Evolutionary conservation across 37 sponge, comb jelly and placozoan species (phyloP).

Genomic region (Aplysina aerophoba): DNA sequence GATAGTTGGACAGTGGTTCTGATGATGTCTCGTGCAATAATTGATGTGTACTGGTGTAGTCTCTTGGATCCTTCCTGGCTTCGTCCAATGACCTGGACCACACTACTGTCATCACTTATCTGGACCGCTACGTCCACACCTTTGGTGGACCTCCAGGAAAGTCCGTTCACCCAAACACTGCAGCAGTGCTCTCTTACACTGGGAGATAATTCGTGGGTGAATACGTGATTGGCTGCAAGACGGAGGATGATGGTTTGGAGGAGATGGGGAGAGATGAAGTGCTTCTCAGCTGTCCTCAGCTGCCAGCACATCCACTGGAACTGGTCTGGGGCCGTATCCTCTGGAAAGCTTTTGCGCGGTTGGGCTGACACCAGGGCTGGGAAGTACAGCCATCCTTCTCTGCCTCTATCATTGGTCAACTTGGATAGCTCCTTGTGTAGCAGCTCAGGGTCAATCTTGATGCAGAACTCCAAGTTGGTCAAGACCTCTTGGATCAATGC

Average conservation of each 20-base stretch:
- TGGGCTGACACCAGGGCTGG: too few relatives aligned
- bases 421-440: too few relatives aligned
- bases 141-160: too few relatives aligned
- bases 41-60: background rate
- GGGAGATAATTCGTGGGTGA: background rate
- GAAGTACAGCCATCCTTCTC: too few relatives aligned
- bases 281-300: background rate
- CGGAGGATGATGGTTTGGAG: background rate
- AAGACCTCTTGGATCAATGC: too few relatives aligned
- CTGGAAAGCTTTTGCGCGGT: background rate
- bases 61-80: background rate
- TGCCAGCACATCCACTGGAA: background rate
- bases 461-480: too few relatives aligned
- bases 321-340: background rate
- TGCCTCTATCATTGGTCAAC: too few relatives aligned
- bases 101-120: too few relatives aligned
- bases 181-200: background rate
- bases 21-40: background rate
- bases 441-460: too few relatives aligned
- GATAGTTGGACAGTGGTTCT: background rate
- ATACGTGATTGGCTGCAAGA: background rate
- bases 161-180: background rate
- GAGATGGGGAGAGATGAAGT: too few relatives aligned
- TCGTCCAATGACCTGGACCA: too few relatives aligned
- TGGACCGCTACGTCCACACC: too few relatives aligned